Evolutionary conservation across 2,797 vertebrate species (phyloP), one percentile per base, ranked within the genome.

Genomic region (Philypnodon macrostomus): DNA sequence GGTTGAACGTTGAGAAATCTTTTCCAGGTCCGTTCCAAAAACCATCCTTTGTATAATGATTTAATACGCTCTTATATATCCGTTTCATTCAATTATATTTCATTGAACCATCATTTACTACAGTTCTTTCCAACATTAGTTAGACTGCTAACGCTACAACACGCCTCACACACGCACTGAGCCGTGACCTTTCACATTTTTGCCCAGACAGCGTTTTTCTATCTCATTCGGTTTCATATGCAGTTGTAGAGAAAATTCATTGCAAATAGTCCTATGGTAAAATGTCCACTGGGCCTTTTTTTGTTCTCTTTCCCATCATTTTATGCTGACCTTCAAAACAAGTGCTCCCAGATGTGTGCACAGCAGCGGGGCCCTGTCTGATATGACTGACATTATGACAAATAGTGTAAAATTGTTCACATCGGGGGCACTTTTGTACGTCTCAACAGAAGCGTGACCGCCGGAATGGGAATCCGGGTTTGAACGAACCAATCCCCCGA

Each of bases 311-410:
- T 40, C n/a, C 8, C 4, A 9, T 8, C n/a, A 3, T 24, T 40
- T 40, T 40, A 2, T 40, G 38, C 38, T 26, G 38, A 40, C 21
- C 38, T 40, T 40, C 18, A 21, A n/a, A 38, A 23, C 36, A 23
- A 23, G 7, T 12, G 18, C 36, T 23, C 36, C 38, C 21, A 26
- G 21, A 24, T 14, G 38, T 26, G 38, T n/a, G 12, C 38, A 15
- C 1, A 1, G 12, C 38, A 9, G 21, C 21, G 4, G n/a, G 10
- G 38, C 38, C 38, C 15, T 5, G 38, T 40, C 21, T 40, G 21
- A 40, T 24, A 14, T 40, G 38, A 40, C 21, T 40, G 38, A 40
- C 21, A 24, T 21, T 12, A 40, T 40, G 38, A 40, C 21, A 24
- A 40, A 40, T 14, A 21, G 15, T 8, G 8, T 14, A 24, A 15